Evolutionary conservation across 1,140 invertebrate genomes (phyloP), one percentile per base, ranked within the genome.

Genomic region (Metopolophium dirhodum): DNA sequence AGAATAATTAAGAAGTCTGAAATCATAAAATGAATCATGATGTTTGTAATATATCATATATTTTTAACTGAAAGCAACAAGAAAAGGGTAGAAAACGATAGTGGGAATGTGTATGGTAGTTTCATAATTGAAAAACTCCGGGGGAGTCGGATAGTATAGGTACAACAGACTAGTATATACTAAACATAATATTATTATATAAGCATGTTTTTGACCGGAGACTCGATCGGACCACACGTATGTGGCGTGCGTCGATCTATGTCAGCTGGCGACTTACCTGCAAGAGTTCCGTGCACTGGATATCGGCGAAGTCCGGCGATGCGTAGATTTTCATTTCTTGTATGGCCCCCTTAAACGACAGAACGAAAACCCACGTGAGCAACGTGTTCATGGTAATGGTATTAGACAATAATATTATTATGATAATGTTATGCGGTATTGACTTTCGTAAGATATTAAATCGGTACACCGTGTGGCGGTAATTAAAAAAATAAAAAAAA

Each of bases 321-420:
- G 96, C 96, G 94, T 96, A 97, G 93, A 97, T 95, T 95, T 97
- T 97, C 94, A 97, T 95, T 94, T 97, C 97, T 96, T 97, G 97
- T 95, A 97, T 96, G 22, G 96, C 96, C 90, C 97, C 97, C 97
- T 97, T 96, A 94, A 97, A 95, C 95, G 95, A 95, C 95, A 96
- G 83, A 94, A 93, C 47, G 57, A 85, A 51, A 91, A 93, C 49
- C 47, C 91, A 93, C 26, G 77, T 83, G 41, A 93, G 85, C 6
- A 93, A 45, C 49, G 82, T 85, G n/a, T 93, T 93, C 91, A 93
- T 93, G n/a, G 9, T 49, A 37, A 23, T 41, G 22, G 22, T 85
- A 30, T 85, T 26, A 41, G 14, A n/a, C 14, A n/a, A 54, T 9
- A n/a, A n/a, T 11, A 8, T 61, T n/a, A 68, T 61, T 51, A 51